Conservation (phyloP, 1,140 invertebrate genomes). For the Diachasma alloeum region DNA sequence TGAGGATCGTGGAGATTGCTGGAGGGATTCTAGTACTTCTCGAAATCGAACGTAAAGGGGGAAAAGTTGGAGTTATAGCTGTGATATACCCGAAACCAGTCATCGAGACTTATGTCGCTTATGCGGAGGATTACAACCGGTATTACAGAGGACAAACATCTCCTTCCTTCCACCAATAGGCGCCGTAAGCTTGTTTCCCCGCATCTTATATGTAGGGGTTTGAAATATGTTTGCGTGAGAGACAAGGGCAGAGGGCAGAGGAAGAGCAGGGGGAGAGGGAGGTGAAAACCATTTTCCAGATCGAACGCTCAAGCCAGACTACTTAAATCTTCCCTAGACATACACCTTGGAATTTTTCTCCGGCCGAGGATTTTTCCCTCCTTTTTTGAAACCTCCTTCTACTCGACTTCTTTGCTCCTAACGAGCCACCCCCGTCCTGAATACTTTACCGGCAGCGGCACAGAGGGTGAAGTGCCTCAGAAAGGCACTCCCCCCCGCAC, state of each 20-base stretch:
- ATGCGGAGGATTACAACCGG: slow-evolving; percentile 51
- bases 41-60: not conserved
- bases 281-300: slow-evolving; percentile 10
- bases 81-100: slow-evolving; percentile 30
- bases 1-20: not conserved
- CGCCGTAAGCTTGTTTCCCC: slow-evolving; percentile 8
- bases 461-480: slow-evolving; percentile 7
- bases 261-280: no score
- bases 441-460: slow-evolving; percentile 18
- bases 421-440: slow-evolving; percentile 25
- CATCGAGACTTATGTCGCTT: slow-evolving; percentile 47
- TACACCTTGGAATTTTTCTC: slow-evolving; percentile 23
- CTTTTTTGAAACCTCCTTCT: not conserved
- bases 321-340: slow-evolving; percentile 31
- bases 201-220: slow-evolving; percentile 1
- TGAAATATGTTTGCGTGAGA: not conserved
- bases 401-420: slow-evolving; percentile 20
- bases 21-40: not conserved
- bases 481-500: not conserved
- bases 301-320: slow-evolving; percentile 28
- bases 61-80: slow-evolving; percentile 12
- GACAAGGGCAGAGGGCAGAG: not conserved
- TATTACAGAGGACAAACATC: slow-evolving; percentile 27
- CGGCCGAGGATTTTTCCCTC: slow-evolving; percentile 12
- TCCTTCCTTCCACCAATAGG: slow-evolving; percentile 16